These are phyloP conservation scores for Octonoba sinensis DNA, from an alignment of 2,888 invertebrate genomes.

Conservation along the genomic window DNA sequence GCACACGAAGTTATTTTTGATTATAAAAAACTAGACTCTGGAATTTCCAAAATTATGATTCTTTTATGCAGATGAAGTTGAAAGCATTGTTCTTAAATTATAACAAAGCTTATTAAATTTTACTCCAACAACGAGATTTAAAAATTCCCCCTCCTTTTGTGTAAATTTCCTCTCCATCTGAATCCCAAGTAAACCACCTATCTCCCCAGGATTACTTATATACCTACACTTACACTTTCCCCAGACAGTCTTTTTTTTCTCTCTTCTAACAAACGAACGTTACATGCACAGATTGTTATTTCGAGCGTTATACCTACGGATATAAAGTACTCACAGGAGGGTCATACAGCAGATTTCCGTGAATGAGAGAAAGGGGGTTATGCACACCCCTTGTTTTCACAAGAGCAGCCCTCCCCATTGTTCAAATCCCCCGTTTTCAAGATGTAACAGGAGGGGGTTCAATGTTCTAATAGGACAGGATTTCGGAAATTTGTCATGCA, in stretches of 20 bases:
- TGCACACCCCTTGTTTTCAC: slow-evolving; percentile 18
- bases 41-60: no score
- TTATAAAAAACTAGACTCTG: no score
- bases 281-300: slow-evolving; percentile 49
- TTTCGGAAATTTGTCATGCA: neutral
- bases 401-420: slow-evolving; percentile 4
- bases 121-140: no score
- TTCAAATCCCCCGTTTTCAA: slow-evolving; percentile 20
- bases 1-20: no score
- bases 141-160: no score
- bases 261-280: slow-evolving; percentile 15
- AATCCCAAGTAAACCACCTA: no score
- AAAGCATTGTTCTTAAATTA: no score
- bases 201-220: no score
- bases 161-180: no score
- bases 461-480: slow-evolving; percentile 35
- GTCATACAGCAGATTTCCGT: slow-evolving; percentile 32
- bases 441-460: slow-evolving; percentile 23
- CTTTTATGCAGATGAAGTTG: no score
- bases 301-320: slow-evolving; percentile 50
- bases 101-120: no score
- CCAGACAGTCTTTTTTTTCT: neutral
- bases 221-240: neutral
- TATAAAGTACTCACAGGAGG: slow-evolving; percentile 35
- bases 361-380: slow-evolving; percentile 22